Evolutionary conservation across 1,140 invertebrate genomes (phyloP).

Genomic region (Sinonovacula constricta): DNA sequence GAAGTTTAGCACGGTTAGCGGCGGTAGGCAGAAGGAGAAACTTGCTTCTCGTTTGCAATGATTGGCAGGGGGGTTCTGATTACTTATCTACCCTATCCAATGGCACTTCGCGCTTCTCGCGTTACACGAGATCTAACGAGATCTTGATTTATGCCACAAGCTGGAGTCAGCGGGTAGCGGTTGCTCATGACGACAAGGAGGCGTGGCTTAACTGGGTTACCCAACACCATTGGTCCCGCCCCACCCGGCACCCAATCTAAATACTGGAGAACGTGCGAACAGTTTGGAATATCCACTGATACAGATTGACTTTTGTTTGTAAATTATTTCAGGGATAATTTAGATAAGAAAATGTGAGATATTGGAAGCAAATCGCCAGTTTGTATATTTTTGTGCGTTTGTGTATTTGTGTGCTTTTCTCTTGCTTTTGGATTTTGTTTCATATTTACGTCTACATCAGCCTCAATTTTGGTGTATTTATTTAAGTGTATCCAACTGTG

Average conservation of each 20-base stretch:
- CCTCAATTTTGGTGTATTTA: slow-evolving; percentile 31
- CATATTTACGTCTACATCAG: slow-evolving; percentile 42
- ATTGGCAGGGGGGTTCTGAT: slow-evolving; percentile 24
- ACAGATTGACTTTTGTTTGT: slow-evolving; percentile 55
- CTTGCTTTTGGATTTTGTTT: slow-evolving; percentile 44
- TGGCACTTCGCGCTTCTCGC: slow-evolving; percentile 40
- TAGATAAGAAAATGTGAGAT: slow-evolving; percentile 53
- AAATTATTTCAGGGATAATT: slow-evolving; percentile 56
- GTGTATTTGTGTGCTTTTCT: slow-evolving; percentile 49
- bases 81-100: slow-evolving; percentile 47
- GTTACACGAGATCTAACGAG: slow-evolving; percentile 50
- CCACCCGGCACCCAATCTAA: slow-evolving; percentile 36
- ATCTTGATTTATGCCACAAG: slow-evolving; percentile 36
- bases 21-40: too few relatives aligned
- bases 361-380: slow-evolving; percentile 51
- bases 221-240: slow-evolving; percentile 27
- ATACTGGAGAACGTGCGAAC: slow-evolving; percentile 23
- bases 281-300: slow-evolving; percentile 33
- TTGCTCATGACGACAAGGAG: slow-evolving; percentile 31
- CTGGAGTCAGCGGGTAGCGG: slow-evolving; percentile 24
- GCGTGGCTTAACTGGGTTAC: slow-evolving; percentile 17
- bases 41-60: too few relatives aligned
- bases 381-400: slow-evolving; percentile 55
- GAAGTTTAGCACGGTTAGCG: too few relatives aligned
- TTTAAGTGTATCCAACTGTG: slow-evolving; percentile 23